Percentiles rank a stretch among this genome's conserved stretches.
These are phyloP conservation scores for Neodon shergylaensis DNA, from an alignment of 2,113 vertebrate species.

Conservation along the genomic window DNA sequence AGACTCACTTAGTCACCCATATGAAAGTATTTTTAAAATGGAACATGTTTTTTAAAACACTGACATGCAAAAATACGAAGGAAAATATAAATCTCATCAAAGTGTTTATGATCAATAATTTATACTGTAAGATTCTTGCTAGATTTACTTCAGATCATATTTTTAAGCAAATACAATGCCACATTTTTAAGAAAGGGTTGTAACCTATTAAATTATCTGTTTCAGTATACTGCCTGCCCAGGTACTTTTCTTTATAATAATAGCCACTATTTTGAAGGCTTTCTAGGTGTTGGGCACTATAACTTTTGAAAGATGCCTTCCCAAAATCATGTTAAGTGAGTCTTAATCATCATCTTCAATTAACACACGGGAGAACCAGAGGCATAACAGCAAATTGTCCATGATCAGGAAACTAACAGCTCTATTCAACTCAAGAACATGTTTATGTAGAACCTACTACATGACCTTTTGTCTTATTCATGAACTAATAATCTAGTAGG, in stretches of 20 bases:
- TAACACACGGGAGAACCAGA: neutral
- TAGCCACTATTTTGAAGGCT: constrained; percentile 15
- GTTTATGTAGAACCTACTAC: neutral
- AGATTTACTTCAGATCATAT: constrained; percentile 17
- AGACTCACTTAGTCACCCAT: neutral
- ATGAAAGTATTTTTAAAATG: constrained; percentile 11
- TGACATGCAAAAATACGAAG: neutral
- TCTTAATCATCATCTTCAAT: neutral
- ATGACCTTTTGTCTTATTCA: neutral
- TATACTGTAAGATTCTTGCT: neutral
- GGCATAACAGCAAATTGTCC: neutral
- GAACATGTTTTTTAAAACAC: neutral
- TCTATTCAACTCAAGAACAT: constrained; percentile 9
- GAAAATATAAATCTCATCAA: neutral
- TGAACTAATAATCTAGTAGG: neutral
- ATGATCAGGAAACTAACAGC: neutral
- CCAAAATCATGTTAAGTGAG: neutral
- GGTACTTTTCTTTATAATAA: neutral
- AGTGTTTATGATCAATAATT: neutral
- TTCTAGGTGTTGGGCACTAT: neutral
- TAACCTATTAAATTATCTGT: neutral
- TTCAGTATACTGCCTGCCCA: neutral
- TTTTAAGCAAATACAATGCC: neutral
- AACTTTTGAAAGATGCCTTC: neutral
- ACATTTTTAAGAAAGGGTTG: constrained; percentile 19